Conservation (phyloP, 2,113 vertebrate species). For the Mormoops blainvillei region DNA sequence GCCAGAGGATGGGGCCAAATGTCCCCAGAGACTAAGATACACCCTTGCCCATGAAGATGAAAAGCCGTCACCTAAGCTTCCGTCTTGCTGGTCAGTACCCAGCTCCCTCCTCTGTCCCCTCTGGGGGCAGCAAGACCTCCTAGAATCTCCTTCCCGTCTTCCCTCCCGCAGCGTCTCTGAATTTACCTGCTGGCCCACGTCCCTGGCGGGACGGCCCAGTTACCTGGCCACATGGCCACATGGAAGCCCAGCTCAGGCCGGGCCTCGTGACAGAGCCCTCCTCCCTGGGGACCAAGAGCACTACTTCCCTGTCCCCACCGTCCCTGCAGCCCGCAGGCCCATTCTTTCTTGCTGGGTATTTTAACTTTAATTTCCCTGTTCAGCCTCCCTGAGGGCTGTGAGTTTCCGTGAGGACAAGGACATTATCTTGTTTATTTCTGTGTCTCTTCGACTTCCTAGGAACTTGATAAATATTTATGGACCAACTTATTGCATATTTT, state of each 20-base stretch:
- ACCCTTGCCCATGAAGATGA: not conserved
- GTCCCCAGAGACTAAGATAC: not conserved
- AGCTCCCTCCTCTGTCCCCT: not conserved
- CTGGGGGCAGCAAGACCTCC: rapidly evolving
- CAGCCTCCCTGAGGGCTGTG: not conserved
- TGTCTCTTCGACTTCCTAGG: constrained; percentile 10
- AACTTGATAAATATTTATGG: constrained; percentile 48
- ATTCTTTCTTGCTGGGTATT: not conserved
- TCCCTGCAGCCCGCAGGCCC: too few species aligned
- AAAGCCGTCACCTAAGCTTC: not conserved
- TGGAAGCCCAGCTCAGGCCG: not conserved
- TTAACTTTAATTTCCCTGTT: not conserved
- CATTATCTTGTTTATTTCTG: not conserved
- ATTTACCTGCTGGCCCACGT: not conserved
- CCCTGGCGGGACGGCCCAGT: too few species aligned
- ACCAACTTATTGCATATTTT: not conserved
- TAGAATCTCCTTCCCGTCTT: not conserved
- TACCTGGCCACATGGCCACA: rapidly evolving
- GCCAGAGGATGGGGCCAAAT: not conserved
- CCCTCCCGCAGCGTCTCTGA: not conserved
- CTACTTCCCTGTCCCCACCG: not conserved
- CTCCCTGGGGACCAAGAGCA: not conserved
- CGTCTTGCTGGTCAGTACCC: too few species aligned
- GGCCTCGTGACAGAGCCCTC: not conserved
- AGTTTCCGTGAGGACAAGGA: constrained; percentile 1